These are phyloP conservation scores for Drosophila melanogaster DNA, from an alignment of 1,140 invertebrate genomes.

Conservation along the genomic window DNA sequence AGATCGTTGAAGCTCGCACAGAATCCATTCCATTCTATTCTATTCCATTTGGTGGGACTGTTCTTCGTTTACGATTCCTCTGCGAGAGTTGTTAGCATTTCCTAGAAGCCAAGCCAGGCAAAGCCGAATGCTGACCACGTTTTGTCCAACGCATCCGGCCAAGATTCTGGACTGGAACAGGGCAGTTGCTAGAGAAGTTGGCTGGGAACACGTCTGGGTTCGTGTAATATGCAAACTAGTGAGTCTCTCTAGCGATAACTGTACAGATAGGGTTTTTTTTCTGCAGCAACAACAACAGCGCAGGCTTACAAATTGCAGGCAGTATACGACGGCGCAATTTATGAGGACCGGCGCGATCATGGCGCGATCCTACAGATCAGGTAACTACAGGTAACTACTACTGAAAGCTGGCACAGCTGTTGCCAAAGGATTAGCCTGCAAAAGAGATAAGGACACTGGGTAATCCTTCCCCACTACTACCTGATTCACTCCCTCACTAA, in stretches of 20 bases:
- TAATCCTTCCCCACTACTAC: conserved; percentile 19
- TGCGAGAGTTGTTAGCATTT: conserved; percentile 54
- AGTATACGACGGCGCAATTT: conserved; percentile 62
- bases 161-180: conserved; percentile 15
- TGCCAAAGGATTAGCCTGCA: conserved; percentile 15
- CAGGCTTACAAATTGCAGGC: conserved; percentile 69
- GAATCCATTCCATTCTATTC: conserved; percentile 16
- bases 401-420: conserved; percentile 3
- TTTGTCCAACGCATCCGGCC: conserved; percentile 74
- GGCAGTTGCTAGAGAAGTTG: conserved; percentile 20
- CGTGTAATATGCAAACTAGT: conserved; percentile 83
- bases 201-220: conserved; percentile 62
- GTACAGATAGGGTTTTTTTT: conserved; percentile 70
- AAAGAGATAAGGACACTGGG: conserved; percentile 19
- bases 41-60: conserved; percentile 18
- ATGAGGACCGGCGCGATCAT: conserved; percentile 41
- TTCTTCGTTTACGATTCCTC: not conserved
- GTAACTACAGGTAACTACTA: conserved; percentile 29
- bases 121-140: conserved; percentile 66
- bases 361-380: conserved; percentile 46
- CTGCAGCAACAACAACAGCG: not conserved
- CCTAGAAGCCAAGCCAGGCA: conserved; percentile 54
- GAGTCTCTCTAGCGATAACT: conserved; percentile 64
- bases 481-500: conserved; percentile 21
- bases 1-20: conserved; percentile 35